Base-by-base conservation (phyloP, 2,888 invertebrate genomes). In the Chymomyza caudatula region DNA sequence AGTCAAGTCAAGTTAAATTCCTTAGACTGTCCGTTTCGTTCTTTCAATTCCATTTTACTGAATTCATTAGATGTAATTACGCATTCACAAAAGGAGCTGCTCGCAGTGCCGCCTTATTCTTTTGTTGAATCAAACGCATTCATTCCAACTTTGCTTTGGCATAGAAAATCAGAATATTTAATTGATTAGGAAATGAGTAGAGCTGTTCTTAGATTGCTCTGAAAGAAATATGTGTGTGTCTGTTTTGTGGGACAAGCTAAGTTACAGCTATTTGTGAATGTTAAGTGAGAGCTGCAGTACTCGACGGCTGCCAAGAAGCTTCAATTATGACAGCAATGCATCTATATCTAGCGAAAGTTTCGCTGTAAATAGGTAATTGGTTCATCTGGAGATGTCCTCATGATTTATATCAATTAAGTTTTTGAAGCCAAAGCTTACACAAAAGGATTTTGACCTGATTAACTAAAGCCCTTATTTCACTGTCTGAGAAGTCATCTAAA, bases 141-240 rank as follows among this genome's bases (percentile, higher is more conserved):
- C 44, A 56, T 69, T 65, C 15, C 58, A 29, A 51, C n/a, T 63
- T 23, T 55, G 55, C 57, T 60, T 53, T 61, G 65, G 49, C 58
- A 52, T 59, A 55, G 65, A 67, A 81, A 37, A 78, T 82, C 69
- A 43, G 77, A 85, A 86, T 82, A 82, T 78, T 86, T 85, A 82
- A 82, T 86, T 82, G 81, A 86, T 86, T 86, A 73, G 73, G 77
- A 74, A 85, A 86, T 86, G 74, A 85, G 77, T 69, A 69, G 61
- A 66, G 74, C 53, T 37, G 11, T 8, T 37, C 29, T 37, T 11
- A 37, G 29, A 37, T 37, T 37, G 8, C 29, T 11, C 29, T 37
- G 29, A 37, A 47, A 13, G 3, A 47, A 1, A 19, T 17, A n/a
- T 47, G 15, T 43, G 43, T 47, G 23, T 29, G 23, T 11, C 19